Conservation (phyloP, 2,797 vertebrate species). For the Urophycis tenuis region DNA sequence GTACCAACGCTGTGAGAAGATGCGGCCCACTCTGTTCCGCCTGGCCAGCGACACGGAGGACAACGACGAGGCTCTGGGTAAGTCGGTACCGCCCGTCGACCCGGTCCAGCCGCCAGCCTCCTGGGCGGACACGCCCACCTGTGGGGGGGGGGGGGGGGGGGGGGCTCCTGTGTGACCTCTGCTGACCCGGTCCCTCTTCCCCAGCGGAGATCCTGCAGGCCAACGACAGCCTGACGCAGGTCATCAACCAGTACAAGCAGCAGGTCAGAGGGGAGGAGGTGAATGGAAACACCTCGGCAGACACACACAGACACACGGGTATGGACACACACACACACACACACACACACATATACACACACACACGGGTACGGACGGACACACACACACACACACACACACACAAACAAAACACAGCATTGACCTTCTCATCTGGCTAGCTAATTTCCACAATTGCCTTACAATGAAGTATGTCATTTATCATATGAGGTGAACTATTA, state of each 20-base stretch:
- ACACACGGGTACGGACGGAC: neutral
- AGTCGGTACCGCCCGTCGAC: constrained; percentile 31
- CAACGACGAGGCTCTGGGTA: constrained; percentile 95
- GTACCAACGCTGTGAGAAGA: constrained; percentile 71
- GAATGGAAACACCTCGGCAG: constrained; percentile 75
- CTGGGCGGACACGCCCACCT: neutral
- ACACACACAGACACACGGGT: constrained; percentile 51
- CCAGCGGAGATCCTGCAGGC: constrained; percentile 97
- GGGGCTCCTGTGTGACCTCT: constrained; percentile 9
- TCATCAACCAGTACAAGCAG: constrained; percentile 95
- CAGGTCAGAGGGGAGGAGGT: constrained; percentile 89
- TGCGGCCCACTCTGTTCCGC: constrained; percentile 94
- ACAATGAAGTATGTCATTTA: too few species aligned
- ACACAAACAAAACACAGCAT: too few species aligned
- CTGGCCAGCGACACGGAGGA: constrained; percentile 96
- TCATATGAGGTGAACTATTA: too few species aligned
- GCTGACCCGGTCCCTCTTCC: neutral
- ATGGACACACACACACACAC: constrained; percentile 10
- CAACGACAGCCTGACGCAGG: constrained; percentile 93
- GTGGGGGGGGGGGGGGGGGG: neutral
- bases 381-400: too few species aligned
- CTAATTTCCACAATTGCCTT: too few species aligned
- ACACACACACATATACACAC: neutral
- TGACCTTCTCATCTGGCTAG: too few species aligned
- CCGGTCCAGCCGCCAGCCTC: neutral